Conservation (phyloP, 2,888 invertebrate species). For the Cosmia trapezina region DNA sequence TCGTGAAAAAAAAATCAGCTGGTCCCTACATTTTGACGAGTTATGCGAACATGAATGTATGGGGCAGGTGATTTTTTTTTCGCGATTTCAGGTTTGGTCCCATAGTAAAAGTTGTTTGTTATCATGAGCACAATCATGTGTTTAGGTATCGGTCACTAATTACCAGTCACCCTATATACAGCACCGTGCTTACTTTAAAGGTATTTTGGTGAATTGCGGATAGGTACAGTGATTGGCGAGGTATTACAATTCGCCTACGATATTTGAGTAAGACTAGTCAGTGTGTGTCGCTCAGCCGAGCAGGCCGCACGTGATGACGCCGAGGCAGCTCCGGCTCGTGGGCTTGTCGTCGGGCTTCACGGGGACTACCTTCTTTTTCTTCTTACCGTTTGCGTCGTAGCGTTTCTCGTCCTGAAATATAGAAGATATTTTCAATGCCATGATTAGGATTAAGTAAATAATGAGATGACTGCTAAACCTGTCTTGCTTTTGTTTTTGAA, state of each 20-base stretch:
- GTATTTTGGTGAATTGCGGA: background rate
- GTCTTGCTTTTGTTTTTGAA: background rate
- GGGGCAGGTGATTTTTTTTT: no score
- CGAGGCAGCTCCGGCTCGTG: slow-evolving; percentile 75
- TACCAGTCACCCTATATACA: no score
- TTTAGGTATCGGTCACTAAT: no score
- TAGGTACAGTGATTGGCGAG: background rate
- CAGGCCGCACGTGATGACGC: slow-evolving; percentile 81
- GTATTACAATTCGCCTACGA: background rate
- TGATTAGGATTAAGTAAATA: background rate
- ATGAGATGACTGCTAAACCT: background rate
- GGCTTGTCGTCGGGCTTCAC: slow-evolving; percentile 67
- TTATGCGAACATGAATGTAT: no score
- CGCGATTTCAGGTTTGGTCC: no score
- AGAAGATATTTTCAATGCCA: background rate
- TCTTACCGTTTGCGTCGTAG: slow-evolving; percentile 85
- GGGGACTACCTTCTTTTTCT: slow-evolving; percentile 82
- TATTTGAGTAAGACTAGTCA: slow-evolving; percentile 11
- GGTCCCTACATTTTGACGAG: no score
- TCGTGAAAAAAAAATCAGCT: no score
- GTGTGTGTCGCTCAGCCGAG: slow-evolving; percentile 68
- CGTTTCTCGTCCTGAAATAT: slow-evolving; percentile 82
- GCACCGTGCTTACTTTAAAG: background rate
- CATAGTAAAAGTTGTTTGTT: no score
- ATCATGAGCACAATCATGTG: no score